A percentile compares a stretch with the other conserved stretches of the same genome.
Evolutionary conservation across 2,113 vertebrate genomes (phyloP).

Genomic region (Vulpes lagopus): DNA sequence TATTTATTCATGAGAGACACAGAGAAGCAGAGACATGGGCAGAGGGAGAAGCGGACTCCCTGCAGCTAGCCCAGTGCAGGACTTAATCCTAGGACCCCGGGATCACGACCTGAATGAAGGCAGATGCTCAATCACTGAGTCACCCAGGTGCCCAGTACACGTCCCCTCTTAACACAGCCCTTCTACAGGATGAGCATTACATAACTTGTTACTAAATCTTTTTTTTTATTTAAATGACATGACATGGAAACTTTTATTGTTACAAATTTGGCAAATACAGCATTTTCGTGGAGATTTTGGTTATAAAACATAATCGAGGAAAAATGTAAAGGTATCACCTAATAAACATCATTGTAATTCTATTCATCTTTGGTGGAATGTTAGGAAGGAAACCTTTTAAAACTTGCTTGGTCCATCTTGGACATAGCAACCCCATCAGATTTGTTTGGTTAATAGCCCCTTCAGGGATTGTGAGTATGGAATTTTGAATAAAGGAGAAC

Average conservation of each 20-base stretch:
- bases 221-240: not conserved
- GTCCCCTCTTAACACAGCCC: not conserved
- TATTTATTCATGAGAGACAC: too few species aligned
- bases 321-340: not conserved
- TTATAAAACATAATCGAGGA: not conserved
- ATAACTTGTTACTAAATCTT: not conserved
- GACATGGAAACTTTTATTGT: conserved; percentile 5
- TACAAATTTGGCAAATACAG: not conserved
- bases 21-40: too few species aligned
- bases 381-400: not conserved
- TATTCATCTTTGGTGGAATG: not conserved
- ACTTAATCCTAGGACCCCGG: too few species aligned
- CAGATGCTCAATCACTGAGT: too few species aligned
- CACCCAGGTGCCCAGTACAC: too few species aligned
- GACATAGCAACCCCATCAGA: not conserved
- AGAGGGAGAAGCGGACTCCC: too few species aligned
- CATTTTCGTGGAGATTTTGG: not conserved
- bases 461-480: not conserved
- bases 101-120: too few species aligned
- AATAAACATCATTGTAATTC: not conserved
- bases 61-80: too few species aligned
- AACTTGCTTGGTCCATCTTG: not conserved
- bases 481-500: not conserved
- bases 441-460: not conserved
- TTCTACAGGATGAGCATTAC: not conserved